These are phyloP conservation scores for Pithecia hirsuta DNA, from an alignment of 2,797 vertebrate species.

Conservation along the genomic window DNA sequence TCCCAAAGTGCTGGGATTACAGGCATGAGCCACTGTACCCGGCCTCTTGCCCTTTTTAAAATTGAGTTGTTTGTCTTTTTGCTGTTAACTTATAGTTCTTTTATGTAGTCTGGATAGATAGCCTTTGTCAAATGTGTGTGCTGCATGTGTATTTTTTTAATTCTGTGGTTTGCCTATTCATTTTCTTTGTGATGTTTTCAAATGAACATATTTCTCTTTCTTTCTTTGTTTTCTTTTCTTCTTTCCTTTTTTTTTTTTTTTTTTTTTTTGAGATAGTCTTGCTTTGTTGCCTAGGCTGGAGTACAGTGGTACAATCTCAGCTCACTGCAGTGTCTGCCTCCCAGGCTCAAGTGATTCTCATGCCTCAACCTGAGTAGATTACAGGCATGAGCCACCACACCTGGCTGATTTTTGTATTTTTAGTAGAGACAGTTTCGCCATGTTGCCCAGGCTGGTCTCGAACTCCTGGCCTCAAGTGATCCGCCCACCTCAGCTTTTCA, in stretches of 20 bases:
- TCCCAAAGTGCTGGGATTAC: neutral
- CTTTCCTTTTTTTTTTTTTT: neutral
- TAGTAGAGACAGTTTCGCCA: neutral
- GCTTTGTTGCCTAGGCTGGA: neutral
- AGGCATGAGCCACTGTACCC: neutral
- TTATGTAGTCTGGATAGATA: neutral
- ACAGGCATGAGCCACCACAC: neutral
- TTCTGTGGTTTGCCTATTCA: neutral
- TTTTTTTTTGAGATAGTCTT: neutral
- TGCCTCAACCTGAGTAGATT: neutral
- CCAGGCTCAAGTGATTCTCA: neutral
- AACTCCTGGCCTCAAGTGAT: neutral
- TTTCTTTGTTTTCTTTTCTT: neutral
- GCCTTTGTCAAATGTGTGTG: neutral
- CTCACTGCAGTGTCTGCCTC: neutral
- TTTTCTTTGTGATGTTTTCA: slow-evolving; percentile 15
- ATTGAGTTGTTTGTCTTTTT: neutral
- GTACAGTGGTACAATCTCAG: neutral
- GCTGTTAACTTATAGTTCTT: neutral
- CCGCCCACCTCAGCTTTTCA: neutral
- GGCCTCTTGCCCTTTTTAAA: neutral
- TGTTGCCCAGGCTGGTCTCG: neutral
- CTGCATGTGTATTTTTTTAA: neutral
- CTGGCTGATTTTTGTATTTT: neutral
- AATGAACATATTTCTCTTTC: neutral